Evolutionary conservation across 2,888 invertebrate genomes (phyloP), one percentile per base, ranked within the genome.

Genomic region (Drosophila algonquin): DNA sequence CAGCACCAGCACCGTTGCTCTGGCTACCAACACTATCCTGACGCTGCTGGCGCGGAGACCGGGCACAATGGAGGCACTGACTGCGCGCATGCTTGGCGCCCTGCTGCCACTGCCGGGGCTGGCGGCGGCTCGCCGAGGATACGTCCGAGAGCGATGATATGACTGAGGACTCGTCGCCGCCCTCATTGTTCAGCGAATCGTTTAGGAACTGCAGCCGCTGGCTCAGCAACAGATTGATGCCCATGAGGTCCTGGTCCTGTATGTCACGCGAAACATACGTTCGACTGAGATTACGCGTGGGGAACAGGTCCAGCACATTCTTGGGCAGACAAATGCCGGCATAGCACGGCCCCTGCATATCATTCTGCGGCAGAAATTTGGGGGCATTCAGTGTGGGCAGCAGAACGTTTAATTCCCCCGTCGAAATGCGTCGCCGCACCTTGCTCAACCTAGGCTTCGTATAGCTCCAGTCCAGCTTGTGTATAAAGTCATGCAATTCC

Each of bases 401-500:
- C 69, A 90, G 90, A 72, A 91, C 89, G 77, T 90, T 90, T 63
- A 91, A 62, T 68, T 92, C 92, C 73, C 91, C 92, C 47, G 81
- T 71, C 30, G 89, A 89, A 3, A 91, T 71, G 35, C 85, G 89
- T 32, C 90, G 90, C 44, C 1, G 89, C 57, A 90, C 80, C 64
- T 90, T 81, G 8, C 9, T 64, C 45, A 90, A 67, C 64, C 90
- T 89, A 10, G 88, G 87, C 73, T 91, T 91, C 2, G 90, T 83
- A 64, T 91, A 91, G 30, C 89, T 87, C 70, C 91, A 89, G 9
- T 91, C 89, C 27, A 89, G 87, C 68, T 89, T 91, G 21, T 90
- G 90, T 24, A 84, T 84, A 12, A 94, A 93, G 61, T 94, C 93
- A 32, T 94, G 93, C 3, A 94, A 93, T 47, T 94, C 93, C 7